A percentile compares a stretch with the other conserved stretches of the same genome.
phyloP scores from a whole-genome alignment of 2,797 vertebrate genomes.

The Pangasius krempfi region DNA sequence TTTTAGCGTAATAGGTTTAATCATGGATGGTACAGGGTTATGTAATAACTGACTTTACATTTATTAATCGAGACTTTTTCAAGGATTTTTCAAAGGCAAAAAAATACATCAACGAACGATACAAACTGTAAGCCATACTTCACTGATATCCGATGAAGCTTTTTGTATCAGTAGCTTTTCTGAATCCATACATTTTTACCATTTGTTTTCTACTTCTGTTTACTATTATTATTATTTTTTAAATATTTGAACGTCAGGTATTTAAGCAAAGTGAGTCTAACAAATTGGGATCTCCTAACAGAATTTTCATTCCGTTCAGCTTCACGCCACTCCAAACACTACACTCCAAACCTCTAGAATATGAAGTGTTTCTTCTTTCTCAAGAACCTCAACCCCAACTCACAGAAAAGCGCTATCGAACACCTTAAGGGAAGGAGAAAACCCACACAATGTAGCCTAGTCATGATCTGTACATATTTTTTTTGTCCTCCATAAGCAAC shows the following conservation, averaged over 20 bases:
- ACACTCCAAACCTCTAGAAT: not conserved
- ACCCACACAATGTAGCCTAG: slow-evolving; percentile 47
- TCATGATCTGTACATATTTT: slow-evolving; percentile 34
- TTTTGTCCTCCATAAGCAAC: slow-evolving; percentile 46
- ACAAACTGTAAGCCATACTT: not conserved
- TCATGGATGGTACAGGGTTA: slow-evolving; percentile 19
- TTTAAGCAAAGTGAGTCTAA: not conserved
- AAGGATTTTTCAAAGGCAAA: not conserved
- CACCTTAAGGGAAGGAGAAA: not conserved
- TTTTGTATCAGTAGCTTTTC: not conserved
- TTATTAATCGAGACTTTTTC: slow-evolving; percentile 4
- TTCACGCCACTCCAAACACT: not conserved
- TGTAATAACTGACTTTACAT: slow-evolving; percentile 27
- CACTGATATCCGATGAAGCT: not conserved
- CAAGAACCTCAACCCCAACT: not conserved
- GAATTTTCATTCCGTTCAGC: not conserved
- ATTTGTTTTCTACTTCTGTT: not conserved
- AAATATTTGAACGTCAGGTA: not conserved
- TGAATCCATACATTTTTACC: not conserved
- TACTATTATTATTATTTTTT: not conserved
- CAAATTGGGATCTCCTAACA: not conserved
- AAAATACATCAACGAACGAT: not conserved
- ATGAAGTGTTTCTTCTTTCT: slow-evolving; percentile 3
- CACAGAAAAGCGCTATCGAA: no score
- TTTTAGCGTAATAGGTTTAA: slow-evolving; percentile 45